Conservation (phyloP, 2,797 vertebrate species). For the Peromyscus attwateri region DNA sequence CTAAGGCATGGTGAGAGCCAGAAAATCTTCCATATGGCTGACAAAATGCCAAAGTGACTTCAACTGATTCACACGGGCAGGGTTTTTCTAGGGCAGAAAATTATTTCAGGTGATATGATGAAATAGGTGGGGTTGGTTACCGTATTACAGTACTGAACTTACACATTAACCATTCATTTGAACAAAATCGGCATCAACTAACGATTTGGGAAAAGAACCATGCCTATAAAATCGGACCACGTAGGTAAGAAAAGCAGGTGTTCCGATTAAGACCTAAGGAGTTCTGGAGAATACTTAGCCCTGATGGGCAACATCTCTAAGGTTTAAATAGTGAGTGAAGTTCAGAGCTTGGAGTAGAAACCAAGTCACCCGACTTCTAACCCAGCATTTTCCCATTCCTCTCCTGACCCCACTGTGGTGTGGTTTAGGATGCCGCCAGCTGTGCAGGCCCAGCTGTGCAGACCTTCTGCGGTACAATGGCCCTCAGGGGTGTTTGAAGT, state of each 20-base stretch:
- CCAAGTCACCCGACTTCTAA: background rate
- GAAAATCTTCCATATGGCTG: constrained; percentile 11
- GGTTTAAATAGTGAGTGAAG: background rate
- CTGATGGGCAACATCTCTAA: background rate
- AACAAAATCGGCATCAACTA: constrained; percentile 16
- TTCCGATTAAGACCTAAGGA: background rate
- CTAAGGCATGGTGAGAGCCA: background rate
- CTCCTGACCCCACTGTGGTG: background rate
- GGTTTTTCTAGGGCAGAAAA: constrained; percentile 22
- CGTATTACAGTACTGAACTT: constrained; percentile 19
- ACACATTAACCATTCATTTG: background rate
- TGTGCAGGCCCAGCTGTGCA: background rate
- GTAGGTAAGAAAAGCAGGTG: background rate
- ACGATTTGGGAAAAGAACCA: constrained; percentile 26
- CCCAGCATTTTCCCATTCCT: background rate
- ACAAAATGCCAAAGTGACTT: constrained; percentile 28
- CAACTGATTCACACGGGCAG: constrained; percentile 16
- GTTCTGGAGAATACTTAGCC: constrained; percentile 16
- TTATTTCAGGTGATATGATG: constrained; percentile 55
- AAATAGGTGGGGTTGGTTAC: background rate
- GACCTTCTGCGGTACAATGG: background rate
- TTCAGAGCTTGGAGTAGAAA: constrained; percentile 20
- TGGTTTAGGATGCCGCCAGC: background rate
- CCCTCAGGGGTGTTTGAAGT: background rate
- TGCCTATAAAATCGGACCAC: background rate